Evolutionary conservation across 2,888 invertebrate genomes (phyloP), one percentile per base, ranked within the genome.

Genomic region (Ennomos quercinarius): DNA sequence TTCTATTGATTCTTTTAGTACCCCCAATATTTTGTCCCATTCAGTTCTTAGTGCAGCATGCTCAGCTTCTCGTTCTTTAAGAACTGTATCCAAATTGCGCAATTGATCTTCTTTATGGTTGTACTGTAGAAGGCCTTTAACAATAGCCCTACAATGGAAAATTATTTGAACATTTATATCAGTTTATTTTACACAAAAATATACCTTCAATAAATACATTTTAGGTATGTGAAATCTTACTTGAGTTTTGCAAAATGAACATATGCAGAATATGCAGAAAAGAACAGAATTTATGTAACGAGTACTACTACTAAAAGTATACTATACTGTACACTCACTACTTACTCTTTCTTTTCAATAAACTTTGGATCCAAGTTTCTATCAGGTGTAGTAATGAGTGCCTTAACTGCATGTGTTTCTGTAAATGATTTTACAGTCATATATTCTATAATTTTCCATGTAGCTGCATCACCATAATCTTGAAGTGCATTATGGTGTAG

Each of bases 291-390:
- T 17, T 17, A 17, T 17, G 17, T 17, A 17, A 17, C 4, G 17
- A 17, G 17, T 17, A 17, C 17, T 4, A 17, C n/a, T n/a, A n/a
- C 17, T 42, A 34, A 8, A 34, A 17, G 17, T 9, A 11, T n/a
- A n/a, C n/a, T n/a, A n/a, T n/a, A n/a, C n/a, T n/a, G 11, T 12
- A 13, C 41, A 12, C 10, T 5, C 11, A 11, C n/a, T n/a, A 75
- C 84, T 67, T 59, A 91, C 91, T 76, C 64, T 76, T 90, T 91
- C 44, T 81, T 81, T 2, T 82, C 78, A 0, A 77, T 5, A 50
- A 85, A 64, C 35, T 81, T 81, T 0, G 80, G 77, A 1, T 81
- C 76, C 9, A 90, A 67, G 0, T 55, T 63, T 0, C 53, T 62
- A 39, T 83, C 72, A 0, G 79, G 70, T 0, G 83, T 61, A 0